Percentiles rank a stretch among this genome's conserved stretches.
These are phyloP conservation scores for Sterna hirundo DNA, from an alignment of 2,113 vertebrate genomes.

Conservation along the genomic window DNA sequence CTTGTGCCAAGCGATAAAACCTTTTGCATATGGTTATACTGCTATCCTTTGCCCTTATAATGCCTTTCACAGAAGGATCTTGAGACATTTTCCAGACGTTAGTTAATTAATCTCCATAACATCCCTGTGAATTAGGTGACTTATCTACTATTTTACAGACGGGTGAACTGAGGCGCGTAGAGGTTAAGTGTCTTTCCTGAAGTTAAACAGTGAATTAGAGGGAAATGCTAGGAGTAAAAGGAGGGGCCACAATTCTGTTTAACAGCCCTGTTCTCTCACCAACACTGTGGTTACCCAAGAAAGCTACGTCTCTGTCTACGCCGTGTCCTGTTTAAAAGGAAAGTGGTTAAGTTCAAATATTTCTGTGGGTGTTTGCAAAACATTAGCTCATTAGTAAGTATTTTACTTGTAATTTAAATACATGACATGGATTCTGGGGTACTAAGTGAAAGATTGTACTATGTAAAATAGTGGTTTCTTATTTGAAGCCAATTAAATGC, in stretches of 20 bases:
- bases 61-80: conserved; percentile 56
- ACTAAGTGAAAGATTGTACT: neutral
- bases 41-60: conserved; percentile 36
- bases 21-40: neutral
- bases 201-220: conserved; percentile 32
- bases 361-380: conserved; percentile 5
- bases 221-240: neutral
- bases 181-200: conserved; percentile 51
- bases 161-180: conserved; percentile 9
- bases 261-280: neutral
- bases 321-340: neutral
- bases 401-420: conserved; percentile 7
- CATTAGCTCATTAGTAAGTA: conserved; percentile 4
- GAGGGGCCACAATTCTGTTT: neutral
- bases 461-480: neutral
- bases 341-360: neutral
- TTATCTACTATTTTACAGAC: conserved; percentile 56
- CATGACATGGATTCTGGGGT: neutral
- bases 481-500: conserved; percentile 37
- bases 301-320: neutral
- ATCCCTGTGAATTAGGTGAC: conserved; percentile 62
- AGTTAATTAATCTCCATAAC: conserved; percentile 68
- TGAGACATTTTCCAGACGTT: conserved; percentile 52
- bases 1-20: conserved; percentile 38
- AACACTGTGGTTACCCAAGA: neutral